Evolutionary conservation across 2,888 invertebrate species (phyloP).

Genomic region (Branchipolynoe longqiensis): DNA sequence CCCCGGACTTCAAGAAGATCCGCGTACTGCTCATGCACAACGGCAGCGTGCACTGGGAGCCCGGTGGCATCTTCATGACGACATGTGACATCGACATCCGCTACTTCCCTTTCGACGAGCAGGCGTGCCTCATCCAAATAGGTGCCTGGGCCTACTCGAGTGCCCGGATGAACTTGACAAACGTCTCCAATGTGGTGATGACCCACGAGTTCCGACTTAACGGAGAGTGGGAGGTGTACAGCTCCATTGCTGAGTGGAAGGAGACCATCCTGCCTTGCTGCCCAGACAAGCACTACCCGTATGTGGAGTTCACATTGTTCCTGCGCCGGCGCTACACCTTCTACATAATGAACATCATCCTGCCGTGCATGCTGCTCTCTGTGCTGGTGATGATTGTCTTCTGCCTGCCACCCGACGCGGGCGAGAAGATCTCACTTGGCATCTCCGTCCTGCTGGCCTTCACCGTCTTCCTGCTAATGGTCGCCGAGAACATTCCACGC

Average conservation of each 20-base stretch:
- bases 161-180: conserved; percentile 69
- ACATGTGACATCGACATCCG: conserved; percentile 70
- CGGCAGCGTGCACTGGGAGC: conserved; percentile 70
- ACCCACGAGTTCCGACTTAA: conserved; percentile 67
- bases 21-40: conserved; percentile 66
- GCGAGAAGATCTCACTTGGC: conserved; percentile 74
- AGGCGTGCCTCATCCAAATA: conserved; percentile 66
- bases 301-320: conserved; percentile 67
- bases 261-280: conserved; percentile 68
- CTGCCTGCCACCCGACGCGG: conserved; percentile 75
- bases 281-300: conserved; percentile 67
- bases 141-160: conserved; percentile 70
- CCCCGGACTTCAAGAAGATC: conserved; percentile 69
- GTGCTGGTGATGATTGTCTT: conserved; percentile 74
- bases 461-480: conserved; percentile 74
- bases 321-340: conserved; percentile 66
- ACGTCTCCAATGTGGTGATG: conserved; percentile 53
- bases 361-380: conserved; percentile 74
- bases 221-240: conserved; percentile 68
- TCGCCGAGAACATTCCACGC: conserved; percentile 75
- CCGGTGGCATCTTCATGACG: conserved; percentile 68
- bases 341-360: conserved; percentile 73
- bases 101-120: conserved; percentile 70
- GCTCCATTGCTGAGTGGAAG: conserved; percentile 65
- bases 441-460: conserved; percentile 73